Evolutionary conservation across 2,113 vertebrate species (phyloP), one percentile per base, ranked within the genome.

Genomic region (Nipponia nippon): DNA sequence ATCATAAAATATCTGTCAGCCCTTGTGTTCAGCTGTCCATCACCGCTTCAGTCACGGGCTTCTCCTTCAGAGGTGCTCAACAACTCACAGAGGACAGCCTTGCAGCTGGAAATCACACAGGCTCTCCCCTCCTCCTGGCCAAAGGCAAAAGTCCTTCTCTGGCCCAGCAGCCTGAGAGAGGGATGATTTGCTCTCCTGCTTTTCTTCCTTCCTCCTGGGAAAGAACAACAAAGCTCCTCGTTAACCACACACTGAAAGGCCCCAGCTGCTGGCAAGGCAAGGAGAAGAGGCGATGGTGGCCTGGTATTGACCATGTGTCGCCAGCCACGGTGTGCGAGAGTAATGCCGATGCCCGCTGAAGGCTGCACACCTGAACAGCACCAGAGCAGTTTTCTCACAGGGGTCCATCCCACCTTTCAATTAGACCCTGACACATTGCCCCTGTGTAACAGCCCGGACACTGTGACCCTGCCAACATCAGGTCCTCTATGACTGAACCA

Each of bases 291-390:
- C 2, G 2, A 11, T 16, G 52, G 44, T 59, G 59, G 46, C 30
- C 44, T 2, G 0, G 22, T 5, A 19, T 2, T 3, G 10, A 26
- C 30, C 7, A 1, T 5, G 13, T 16, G 13, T 26, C 16, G 1
- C 56, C 27, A 40, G 56, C 27, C 40, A 46, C 1, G 1, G 53
- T 4, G 0, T 7, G 42, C 1, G 1, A 73, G 25, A 27, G 55
- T 27, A 36, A 10, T 9, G 44, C 53, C 4, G 4, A 11, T 7
- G 47, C 42, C 34, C 4, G 1, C 66, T 22, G 62, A 83, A 40
- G 66, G 56, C 62, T 77, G 72, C 58, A 29, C 17, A 44, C 30
- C 50, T 21, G 6, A 75, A n/a, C 44, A 50, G 49, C 25, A 62
- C 26, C 82, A 83, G 77, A 59, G 66, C 23, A 62, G 27, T 5